phyloP scores from a whole-genome alignment of 2,888 invertebrate genomes.

The Furcula furcula region DNA sequence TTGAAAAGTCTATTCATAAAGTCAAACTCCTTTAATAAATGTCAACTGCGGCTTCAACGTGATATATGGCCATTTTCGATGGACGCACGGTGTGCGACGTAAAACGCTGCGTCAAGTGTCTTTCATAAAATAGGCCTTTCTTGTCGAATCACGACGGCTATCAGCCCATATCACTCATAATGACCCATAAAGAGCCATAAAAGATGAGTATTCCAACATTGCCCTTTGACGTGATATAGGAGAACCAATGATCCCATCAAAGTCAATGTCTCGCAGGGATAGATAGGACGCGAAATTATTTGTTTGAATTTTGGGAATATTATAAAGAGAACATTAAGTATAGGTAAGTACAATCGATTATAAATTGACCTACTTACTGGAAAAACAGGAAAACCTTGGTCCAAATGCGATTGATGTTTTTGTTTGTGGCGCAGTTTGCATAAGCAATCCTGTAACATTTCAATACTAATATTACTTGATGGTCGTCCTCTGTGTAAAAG shows the following conservation, averaged over 20 bases:
- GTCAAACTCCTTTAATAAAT: conserved; percentile 61
- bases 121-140: conserved; percentile 52
- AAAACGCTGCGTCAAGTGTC: conserved; percentile 59
- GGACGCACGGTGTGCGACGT: conserved; percentile 40
- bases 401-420: too few relatives aligned
- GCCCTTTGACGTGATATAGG: conserved; percentile 17
- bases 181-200: conserved; percentile 32
- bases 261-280: too few relatives aligned
- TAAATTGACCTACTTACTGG: too few relatives aligned
- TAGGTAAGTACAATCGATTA: too few relatives aligned
- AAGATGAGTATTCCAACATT: conserved; percentile 24
- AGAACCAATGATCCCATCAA: conserved; percentile 13
- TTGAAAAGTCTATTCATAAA: conserved; percentile 49
- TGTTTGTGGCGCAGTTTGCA: too few relatives aligned
- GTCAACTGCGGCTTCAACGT: conserved; percentile 53
- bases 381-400: too few relatives aligned
- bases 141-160: conserved; percentile 48
- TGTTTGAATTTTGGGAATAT: too few relatives aligned
- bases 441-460: too few relatives aligned
- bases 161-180: conserved; percentile 38
- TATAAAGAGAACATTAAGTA: too few relatives aligned
- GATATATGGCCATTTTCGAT: conserved; percentile 58
- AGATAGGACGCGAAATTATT: too few relatives aligned
- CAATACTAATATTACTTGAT: too few relatives aligned
- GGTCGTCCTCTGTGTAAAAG: too few relatives aligned